phyloP scores from a whole-genome alignment of 2,888 invertebrate genomes.

The Petrolisthes manimaculis region DNA sequence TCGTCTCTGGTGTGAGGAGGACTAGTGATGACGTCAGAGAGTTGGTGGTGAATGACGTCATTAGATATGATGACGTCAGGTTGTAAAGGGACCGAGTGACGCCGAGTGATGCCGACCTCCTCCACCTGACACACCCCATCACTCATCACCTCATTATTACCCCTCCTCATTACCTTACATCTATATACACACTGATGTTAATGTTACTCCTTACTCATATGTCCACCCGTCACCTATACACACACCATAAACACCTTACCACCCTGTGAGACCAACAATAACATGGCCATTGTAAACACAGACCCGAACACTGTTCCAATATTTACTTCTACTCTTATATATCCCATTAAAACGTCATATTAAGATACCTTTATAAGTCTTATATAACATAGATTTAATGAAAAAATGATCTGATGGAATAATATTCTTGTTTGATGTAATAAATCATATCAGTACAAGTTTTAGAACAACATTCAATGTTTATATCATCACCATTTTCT shows the following conservation, averaged over 20 bases:
- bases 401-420: background rate
- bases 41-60: slow-evolving; percentile 18
- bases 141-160: background rate
- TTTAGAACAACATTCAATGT: background rate
- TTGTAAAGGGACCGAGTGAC: slow-evolving; percentile 31
- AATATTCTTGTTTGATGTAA: background rate
- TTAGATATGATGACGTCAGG: slow-evolving; percentile 37
- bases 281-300: slow-evolving; percentile 47
- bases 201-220: background rate
- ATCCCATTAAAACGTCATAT: background rate
- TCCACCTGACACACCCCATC: slow-evolving; percentile 10
- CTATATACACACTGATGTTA: background rate
- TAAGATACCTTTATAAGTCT: background rate
- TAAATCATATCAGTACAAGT: background rate
- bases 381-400: background rate
- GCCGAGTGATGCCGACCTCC: slow-evolving; percentile 48
- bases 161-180: slow-evolving; percentile 27
- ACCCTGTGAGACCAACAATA: slow-evolving; percentile 12
- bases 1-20: too few species aligned
- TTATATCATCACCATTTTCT: slow-evolving; percentile 2
- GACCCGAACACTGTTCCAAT: slow-evolving; percentile 34
- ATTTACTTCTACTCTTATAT: background rate
- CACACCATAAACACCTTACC: background rate
- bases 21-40: slow-evolving; percentile 4
- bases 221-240: slow-evolving; percentile 26